These are phyloP conservation scores for Enteromius treurensis DNA, from an alignment of 2,797 vertebrate genomes.

Conservation along the genomic window DNA sequence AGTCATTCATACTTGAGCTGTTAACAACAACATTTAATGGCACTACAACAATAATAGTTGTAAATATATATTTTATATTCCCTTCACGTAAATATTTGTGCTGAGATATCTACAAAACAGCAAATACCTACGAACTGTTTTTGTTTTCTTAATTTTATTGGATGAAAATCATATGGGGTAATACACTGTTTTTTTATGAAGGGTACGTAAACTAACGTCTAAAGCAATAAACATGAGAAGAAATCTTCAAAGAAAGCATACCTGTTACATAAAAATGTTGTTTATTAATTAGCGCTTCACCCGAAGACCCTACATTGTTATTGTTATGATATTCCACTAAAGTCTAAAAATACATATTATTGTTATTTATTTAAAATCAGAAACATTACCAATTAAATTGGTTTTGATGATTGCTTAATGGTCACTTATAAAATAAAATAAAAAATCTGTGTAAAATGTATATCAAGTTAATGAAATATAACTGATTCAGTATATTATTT, in stretches of 20 bases:
- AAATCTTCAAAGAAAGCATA: neutral
- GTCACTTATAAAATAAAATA: too few species aligned
- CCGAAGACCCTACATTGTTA: neutral
- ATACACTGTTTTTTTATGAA: neutral
- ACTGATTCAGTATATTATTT: neutral
- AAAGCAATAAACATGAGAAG: neutral
- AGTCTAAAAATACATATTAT: neutral
- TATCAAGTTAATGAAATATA: neutral
- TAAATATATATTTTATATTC: neutral
- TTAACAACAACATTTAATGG: neutral
- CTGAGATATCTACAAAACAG: neutral
- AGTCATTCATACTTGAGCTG: neutral
- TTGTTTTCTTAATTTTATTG: neutral
- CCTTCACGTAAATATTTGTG: neutral
- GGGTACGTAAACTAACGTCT: neutral
- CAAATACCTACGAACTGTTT: neutral
- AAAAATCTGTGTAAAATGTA: neutral
- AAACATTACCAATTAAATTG: neutral
- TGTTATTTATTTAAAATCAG: neutral
- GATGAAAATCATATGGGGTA: neutral
- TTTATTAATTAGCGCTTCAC: neutral
- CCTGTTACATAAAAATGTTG: neutral
- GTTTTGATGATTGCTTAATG: neutral
- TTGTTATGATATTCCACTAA: neutral
- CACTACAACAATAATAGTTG: neutral